Evolutionary conservation across 2,797 vertebrate genomes (phyloP), one percentile per base, ranked within the genome.

Genomic region (Anas capensis): DNA sequence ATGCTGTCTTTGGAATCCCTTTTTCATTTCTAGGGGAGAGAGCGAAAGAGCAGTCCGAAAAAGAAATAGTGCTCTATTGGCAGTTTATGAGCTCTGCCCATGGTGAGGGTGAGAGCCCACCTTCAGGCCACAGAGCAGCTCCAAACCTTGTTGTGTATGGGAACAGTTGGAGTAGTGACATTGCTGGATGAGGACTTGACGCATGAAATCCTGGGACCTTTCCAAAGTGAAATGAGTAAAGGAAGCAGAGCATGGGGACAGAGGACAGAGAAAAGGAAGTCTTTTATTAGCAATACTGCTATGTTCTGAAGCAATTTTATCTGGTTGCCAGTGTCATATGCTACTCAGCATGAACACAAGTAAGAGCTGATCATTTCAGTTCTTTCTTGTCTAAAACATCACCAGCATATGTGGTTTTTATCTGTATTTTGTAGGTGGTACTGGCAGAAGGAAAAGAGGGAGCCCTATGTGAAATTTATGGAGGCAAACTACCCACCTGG

Each of bases 381-480:
- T 80, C 6, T 78, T 14, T 68, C 78, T 72, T 64, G 12, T 66
- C 51, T 68, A 40, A 84, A 87, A 71, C 34, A 56, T 33, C 6
- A 20, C n/a, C 44, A 62, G 26, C 19, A 49, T 49, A 61, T 10
- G 6, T n/a, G 10, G 13, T 90, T 62, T 90, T 88, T 8, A 46
- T 81, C 29, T 93, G 1, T 78, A 20, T 90, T 94, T 94, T 79
- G 48, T 85, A 99, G 99, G 99, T 99, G 98, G 98, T 99, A 98
- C 90, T 99, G 98, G 99, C 98, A 98, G 97, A 97, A 98, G 40
- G 70, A 96, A 88, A 98, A 98, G 91, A 70, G 57, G 21, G 86
- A 85, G 5, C 69, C 97, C 0, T 99, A 98, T 95, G 98, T 99
- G 15, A 73, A 98, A 29, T 99, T 99, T 88, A 99, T 99, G 99